Percentiles rank a stretch among this genome's conserved stretches.
These are phyloP conservation scores for Phylloscopus collybita DNA, from an alignment of 2,797 vertebrate genomes.

Conservation along the genomic window DNA sequence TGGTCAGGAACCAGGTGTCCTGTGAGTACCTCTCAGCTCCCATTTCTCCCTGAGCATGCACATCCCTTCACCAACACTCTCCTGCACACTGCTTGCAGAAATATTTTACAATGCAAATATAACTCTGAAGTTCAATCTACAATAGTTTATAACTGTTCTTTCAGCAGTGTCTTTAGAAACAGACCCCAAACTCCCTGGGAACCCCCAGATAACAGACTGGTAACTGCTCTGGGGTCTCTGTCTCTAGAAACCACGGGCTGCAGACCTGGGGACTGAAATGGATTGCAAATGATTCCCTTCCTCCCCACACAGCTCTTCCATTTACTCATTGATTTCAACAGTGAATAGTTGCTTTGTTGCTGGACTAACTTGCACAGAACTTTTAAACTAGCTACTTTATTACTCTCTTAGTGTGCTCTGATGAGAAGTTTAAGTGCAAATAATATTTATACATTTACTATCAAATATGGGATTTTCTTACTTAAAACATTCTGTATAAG, in stretches of 20 bases:
- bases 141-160: not conserved
- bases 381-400: not conserved
- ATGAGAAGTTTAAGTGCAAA: not conserved
- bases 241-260: not conserved
- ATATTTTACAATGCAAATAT: not conserved
- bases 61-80: not conserved
- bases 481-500: not conserved
- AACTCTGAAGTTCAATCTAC: not conserved
- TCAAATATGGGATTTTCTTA: not conserved
- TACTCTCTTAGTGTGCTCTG: not conserved
- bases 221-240: not conserved
- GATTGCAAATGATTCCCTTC: not conserved
- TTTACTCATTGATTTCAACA: not conserved
- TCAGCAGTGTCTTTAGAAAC: not conserved
- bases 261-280: not conserved
- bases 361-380: not conserved
- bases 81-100: not conserved
- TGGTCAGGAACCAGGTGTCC: not conserved
- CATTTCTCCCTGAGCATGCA: not conserved
- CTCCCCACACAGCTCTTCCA: not conserved
- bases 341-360: not conserved
- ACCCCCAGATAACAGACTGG: not conserved
- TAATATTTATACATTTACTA: not conserved
- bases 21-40: not conserved
- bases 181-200: not conserved